These are phyloP conservation scores for Elachura formosa DNA, from an alignment of 2,113 vertebrate species.

Conservation along the genomic window DNA sequence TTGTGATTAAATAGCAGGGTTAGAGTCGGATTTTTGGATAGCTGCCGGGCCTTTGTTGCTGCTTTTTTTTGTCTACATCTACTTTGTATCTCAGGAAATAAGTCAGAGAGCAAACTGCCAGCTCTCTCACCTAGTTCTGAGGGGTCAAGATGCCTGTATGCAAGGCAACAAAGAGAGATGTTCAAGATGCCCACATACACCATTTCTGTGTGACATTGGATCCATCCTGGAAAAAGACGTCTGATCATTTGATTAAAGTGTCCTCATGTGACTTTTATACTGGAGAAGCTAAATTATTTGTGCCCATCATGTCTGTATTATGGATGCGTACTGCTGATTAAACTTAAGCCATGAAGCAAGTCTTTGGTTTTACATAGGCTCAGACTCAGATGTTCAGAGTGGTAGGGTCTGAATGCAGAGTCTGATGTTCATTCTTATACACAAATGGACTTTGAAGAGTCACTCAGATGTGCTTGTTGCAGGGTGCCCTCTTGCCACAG, in stretches of 20 bases:
- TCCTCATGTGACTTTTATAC: neutral
- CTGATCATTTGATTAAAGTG: neutral
- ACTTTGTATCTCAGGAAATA: conserved; percentile 50
- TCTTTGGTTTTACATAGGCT: neutral
- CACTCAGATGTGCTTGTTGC: neutral
- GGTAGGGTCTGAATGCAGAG: neutral
- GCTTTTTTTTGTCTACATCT: neutral
- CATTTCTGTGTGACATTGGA: neutral
- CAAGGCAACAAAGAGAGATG: neutral
- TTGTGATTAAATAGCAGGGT: neutral
- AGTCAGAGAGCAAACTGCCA: conserved; percentile 17
- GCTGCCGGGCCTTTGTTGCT: conserved; percentile 16
- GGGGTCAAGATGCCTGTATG: neutral
- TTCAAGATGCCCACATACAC: neutral
- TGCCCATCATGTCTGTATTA: neutral
- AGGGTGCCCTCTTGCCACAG: neutral
- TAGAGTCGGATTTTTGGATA: neutral
- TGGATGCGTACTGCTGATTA: neutral
- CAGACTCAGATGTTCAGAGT: neutral
- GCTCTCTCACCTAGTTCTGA: neutral
- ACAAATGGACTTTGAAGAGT: neutral
- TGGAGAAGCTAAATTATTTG: neutral
- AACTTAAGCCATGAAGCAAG: neutral
- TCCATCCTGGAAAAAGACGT: neutral
- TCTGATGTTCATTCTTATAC: neutral